A percentile compares a stretch with the other conserved stretches of the same genome.
These are phyloP conservation scores for Aspidoscelis tigris DNA, from an alignment of 2,113 vertebrate genomes.

Conservation along the genomic window DNA sequence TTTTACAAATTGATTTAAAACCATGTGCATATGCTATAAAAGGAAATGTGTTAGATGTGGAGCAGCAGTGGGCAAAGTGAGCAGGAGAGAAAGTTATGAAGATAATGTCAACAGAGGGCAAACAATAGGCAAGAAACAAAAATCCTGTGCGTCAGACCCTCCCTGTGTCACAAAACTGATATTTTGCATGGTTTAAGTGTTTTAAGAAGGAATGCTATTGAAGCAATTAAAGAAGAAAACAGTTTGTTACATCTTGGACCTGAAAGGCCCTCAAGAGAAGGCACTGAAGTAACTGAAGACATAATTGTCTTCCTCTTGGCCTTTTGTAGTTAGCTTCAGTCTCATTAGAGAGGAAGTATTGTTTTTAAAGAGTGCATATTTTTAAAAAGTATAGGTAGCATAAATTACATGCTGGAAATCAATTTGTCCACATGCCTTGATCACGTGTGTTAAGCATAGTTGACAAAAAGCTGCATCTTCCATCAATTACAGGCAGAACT, in stretches of 20 bases:
- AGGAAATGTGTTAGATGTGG: neutral
- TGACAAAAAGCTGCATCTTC: slow-evolving; percentile 3
- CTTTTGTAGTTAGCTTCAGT: neutral
- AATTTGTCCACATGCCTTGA: neutral
- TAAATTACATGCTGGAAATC: neutral
- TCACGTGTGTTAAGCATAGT: slow-evolving; percentile 3
- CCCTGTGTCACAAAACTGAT: too few relatives aligned
- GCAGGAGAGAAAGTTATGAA: neutral
- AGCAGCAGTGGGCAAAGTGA: neutral
- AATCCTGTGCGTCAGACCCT: too few relatives aligned
- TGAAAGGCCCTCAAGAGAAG: too few relatives aligned
- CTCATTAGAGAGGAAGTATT: neutral
- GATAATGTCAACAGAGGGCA: neutral
- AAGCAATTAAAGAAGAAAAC: neutral
- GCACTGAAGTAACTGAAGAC: too few relatives aligned
- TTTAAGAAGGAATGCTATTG: neutral
- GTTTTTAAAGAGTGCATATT: too few relatives aligned
- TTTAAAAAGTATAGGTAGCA: neutral
- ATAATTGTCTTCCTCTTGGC: neutral
- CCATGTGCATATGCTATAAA: neutral
- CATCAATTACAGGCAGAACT: neutral
- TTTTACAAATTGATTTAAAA: neutral
- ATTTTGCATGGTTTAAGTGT: too few relatives aligned
- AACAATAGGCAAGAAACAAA: too few relatives aligned
- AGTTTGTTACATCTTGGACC: too few relatives aligned